Conservation (phyloP, 2,888 invertebrate genomes). For the Cryptocheilus praepositus region DNA sequence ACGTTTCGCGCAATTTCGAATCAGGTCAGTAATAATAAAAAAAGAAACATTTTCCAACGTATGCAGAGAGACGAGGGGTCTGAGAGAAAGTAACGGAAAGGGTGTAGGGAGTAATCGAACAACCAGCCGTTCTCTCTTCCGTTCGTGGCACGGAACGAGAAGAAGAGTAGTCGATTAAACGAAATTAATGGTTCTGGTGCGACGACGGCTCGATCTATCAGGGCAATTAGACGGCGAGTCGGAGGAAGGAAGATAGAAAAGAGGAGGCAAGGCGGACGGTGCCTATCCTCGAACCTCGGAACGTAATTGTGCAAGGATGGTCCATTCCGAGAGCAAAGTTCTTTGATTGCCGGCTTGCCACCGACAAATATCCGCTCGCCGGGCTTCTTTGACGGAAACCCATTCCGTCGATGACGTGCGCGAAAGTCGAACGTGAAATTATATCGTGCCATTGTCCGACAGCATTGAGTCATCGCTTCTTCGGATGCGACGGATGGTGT, state of each 20-base stretch:
- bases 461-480: too few relatives aligned
- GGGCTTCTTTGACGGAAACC: neutral
- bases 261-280: neutral
- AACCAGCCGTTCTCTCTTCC: neutral
- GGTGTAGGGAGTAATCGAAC: neutral
- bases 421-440: too few relatives aligned
- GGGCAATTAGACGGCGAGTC: constrained; percentile 33
- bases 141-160: constrained; percentile 15
- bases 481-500: too few relatives aligned
- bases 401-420: too few relatives aligned
- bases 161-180: constrained; percentile 40
- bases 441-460: too few relatives aligned
- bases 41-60: neutral
- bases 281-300: neutral
- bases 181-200: constrained; percentile 37
- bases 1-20: neutral
- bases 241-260: neutral
- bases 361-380: constrained; percentile 2
- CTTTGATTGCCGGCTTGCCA: constrained; percentile 5
- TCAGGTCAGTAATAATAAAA: neutral
- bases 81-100: neutral
- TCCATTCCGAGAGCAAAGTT: constrained; percentile 6
- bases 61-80: too few relatives aligned
- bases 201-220: constrained; percentile 22
- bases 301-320: neutral